Conservation (phyloP, 2,113 vertebrate species). For the Rhinogobius similis region DNA sequence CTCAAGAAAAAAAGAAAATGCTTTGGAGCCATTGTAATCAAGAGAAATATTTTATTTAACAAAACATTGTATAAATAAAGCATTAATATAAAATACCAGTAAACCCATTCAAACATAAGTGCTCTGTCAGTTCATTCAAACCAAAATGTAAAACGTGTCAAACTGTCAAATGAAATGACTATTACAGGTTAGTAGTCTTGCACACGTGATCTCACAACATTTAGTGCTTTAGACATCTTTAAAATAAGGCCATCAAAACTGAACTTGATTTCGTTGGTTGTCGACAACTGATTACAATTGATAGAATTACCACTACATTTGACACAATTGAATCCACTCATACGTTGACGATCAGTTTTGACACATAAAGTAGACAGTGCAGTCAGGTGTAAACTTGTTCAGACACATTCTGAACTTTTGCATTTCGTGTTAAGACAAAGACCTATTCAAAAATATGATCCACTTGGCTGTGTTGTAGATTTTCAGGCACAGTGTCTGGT, state of each 20-base stretch:
- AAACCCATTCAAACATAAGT: slow-evolving; percentile 38
- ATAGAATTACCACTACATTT: background rate
- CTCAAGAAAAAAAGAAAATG: no score
- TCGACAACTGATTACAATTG: slow-evolving; percentile 5
- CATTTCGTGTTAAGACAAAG: background rate
- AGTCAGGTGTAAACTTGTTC: slow-evolving; percentile 23
- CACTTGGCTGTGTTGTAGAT: slow-evolving; percentile 39
- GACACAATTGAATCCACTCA: slow-evolving; percentile 41
- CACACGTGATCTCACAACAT: slow-evolving; percentile 3
- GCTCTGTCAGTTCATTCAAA: slow-evolving; percentile 50
- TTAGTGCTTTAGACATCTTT: slow-evolving; percentile 1
- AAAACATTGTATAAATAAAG: slow-evolving; percentile 50
- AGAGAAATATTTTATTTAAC: slow-evolving; percentile 56
- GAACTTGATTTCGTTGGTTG: slow-evolving; percentile 23
- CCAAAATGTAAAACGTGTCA: slow-evolving; percentile 53
- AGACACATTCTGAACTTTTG: slow-evolving; percentile 16
- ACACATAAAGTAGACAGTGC: slow-evolving; percentile 23
- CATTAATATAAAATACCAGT: slow-evolving; percentile 12
- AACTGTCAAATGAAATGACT: slow-evolving; percentile 35
- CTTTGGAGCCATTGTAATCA: no score
- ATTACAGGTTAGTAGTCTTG: slow-evolving; percentile 33
- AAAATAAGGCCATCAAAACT: slow-evolving; percentile 17
- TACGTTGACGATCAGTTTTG: slow-evolving; percentile 20
- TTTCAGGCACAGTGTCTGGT: slow-evolving; percentile 65
- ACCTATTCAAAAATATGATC: background rate